Evolutionary conservation across 2,888 invertebrate species (phyloP).

Genomic region (Macrophya annulata): DNA sequence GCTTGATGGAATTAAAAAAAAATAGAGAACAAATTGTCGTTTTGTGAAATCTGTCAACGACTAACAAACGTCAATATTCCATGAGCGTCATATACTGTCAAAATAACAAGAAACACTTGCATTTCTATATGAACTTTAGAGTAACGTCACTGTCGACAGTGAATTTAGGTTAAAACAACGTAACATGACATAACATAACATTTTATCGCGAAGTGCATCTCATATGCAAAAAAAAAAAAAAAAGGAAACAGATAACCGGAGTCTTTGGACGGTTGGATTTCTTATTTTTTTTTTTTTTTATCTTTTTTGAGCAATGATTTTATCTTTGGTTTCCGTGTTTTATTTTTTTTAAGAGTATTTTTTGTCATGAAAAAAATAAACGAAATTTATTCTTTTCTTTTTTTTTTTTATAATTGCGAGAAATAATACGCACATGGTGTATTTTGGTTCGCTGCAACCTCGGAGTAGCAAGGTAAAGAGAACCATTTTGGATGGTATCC

Average conservation of each 20-base stretch:
- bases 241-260: neutral
- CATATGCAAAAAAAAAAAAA: neutral
- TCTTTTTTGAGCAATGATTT: neutral
- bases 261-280: neutral
- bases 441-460: conserved; percentile 66
- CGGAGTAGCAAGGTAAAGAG: conserved; percentile 62
- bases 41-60: conserved; percentile 56
- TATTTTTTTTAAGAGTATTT: neutral
- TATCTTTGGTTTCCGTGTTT: no score
- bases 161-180: conserved; percentile 64
- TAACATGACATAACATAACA: neutral
- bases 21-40: neutral
- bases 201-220: conserved; percentile 14
- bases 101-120: conserved; percentile 60
- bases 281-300: neutral
- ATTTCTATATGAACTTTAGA: conserved; percentile 41
- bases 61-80: conserved; percentile 57
- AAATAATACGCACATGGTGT: conserved; percentile 63
- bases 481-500: conserved; percentile 68
- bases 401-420: conserved; percentile 4
- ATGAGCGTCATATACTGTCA: conserved; percentile 55
- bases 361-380: neutral
- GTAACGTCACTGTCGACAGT: conserved; percentile 48
- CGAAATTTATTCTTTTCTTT: neutral
- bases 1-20: neutral